Percentiles rank a stretch among this genome's conserved stretches.
These are phyloP conservation scores for Vanacampus margaritifer DNA, from an alignment of 2,113 vertebrate genomes.

Conservation along the genomic window DNA sequence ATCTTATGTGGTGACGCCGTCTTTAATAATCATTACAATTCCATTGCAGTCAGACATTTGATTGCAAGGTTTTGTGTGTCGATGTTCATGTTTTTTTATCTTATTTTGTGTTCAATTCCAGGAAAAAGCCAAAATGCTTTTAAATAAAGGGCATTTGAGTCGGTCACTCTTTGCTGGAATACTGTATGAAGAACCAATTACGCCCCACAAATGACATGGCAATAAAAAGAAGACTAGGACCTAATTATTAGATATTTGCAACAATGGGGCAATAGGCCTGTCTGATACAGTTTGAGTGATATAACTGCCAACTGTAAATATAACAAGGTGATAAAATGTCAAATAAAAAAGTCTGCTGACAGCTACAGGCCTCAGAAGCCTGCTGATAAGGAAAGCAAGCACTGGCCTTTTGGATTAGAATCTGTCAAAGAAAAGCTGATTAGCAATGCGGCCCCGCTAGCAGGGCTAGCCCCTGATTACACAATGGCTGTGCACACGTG, in stretches of 20 bases:
- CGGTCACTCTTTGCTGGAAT: too few relatives aligned
- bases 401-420: slow-evolving; percentile 66
- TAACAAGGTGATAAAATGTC: slow-evolving; percentile 15
- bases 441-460: slow-evolving; percentile 27
- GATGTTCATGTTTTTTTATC: not conserved
- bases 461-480: slow-evolving; percentile 51
- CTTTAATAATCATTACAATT: not conserved
- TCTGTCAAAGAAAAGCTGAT: slow-evolving; percentile 66
- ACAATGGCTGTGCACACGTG: slow-evolving; percentile 38
- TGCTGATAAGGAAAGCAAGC: slow-evolving; percentile 61
- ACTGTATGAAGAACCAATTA: not conserved
- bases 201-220: not conserved
- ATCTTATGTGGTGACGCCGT: too few relatives aligned
- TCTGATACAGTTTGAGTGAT: not conserved
- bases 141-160: not conserved
- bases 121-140: not conserved
- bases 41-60: not conserved
- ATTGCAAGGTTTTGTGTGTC: not conserved
- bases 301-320: not conserved
- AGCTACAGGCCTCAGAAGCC: slow-evolving; percentile 39
- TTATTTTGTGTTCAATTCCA: not conserved
- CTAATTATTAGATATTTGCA: not conserved
- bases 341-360: slow-evolving; percentile 34
- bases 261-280: not conserved
- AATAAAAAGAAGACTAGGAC: not conserved